Evolutionary conservation across 2,888 invertebrate species (phyloP).

Genomic region (Ecdyonurus torrentis): DNA sequence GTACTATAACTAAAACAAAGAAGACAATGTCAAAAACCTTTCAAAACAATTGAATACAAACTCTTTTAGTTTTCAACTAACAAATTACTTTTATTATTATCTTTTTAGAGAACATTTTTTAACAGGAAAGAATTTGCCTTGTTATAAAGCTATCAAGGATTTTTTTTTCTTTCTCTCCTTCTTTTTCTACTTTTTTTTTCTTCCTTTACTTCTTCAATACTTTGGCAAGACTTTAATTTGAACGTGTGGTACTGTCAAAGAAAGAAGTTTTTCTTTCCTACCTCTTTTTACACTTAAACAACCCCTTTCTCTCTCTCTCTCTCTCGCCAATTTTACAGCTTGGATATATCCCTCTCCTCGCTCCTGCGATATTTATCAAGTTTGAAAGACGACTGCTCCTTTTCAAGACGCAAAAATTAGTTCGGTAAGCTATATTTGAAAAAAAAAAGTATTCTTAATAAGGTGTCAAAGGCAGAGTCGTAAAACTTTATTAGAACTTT

Average conservation of each 20-base stretch:
- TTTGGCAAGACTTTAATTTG: neutral
- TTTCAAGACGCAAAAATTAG: neutral
- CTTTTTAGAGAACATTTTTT: too few relatives aligned
- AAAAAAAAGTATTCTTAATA: neutral
- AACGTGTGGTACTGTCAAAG: neutral
- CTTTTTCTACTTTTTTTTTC: neutral
- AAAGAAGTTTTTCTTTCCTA: neutral
- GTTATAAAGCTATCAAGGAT: neutral
- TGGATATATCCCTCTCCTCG: neutral
- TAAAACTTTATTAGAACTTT: conserved; percentile 2
- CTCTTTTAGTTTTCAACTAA: too few relatives aligned
- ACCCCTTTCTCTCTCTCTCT: neutral
- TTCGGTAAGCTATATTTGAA: neutral
- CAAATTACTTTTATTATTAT: too few relatives aligned
- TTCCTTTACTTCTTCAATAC: neutral
- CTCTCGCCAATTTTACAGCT: neutral
- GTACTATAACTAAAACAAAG: too few relatives aligned
- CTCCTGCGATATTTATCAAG: neutral
- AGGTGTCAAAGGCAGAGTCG: conserved; percentile 2
- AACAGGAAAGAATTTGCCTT: neutral
- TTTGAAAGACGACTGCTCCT: neutral
- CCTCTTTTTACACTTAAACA: neutral
- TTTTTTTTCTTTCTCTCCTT: neutral
- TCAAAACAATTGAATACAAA: too few relatives aligned
- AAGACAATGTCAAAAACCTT: too few relatives aligned